Conservation (phyloP, 2,113 vertebrate species). For the Pangasianodon gigas region DNA sequence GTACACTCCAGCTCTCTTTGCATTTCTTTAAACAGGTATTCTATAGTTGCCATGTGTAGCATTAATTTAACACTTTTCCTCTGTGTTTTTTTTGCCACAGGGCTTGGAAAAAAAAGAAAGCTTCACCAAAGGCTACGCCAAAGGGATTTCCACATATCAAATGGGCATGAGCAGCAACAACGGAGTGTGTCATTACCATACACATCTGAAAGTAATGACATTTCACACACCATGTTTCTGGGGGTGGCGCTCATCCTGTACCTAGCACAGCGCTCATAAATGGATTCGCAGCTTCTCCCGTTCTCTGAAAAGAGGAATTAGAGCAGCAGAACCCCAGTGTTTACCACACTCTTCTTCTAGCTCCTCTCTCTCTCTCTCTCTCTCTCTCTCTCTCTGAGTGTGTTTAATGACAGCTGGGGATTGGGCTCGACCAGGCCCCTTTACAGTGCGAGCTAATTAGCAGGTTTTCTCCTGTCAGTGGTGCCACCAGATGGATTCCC, state of each 20-base stretch:
- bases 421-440: slow-evolving; percentile 61
- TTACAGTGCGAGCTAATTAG: slow-evolving; percentile 74
- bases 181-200: slow-evolving; percentile 32
- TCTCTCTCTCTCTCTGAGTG: slow-evolving; percentile 60
- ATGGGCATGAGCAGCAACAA: slow-evolving; percentile 33
- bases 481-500: slow-evolving; percentile 65
- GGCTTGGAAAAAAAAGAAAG: neutral
- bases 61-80: neutral
- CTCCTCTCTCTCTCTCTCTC: slow-evolving; percentile 50
- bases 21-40: neutral
- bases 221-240: slow-evolving; percentile 52
- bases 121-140: slow-evolving; percentile 36
- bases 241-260: slow-evolving; percentile 34
- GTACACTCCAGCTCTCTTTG: neutral
- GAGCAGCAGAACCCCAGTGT: slow-evolving; percentile 56
- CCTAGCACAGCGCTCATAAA: slow-evolving; percentile 32
- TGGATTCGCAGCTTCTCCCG: slow-evolving; percentile 47
- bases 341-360: slow-evolving; percentile 30
- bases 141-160: slow-evolving; percentile 37
- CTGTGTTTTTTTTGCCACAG: neutral
- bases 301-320: slow-evolving; percentile 64
- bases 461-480: slow-evolving; percentile 68
- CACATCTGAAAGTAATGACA: slow-evolving; percentile 29
- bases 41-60: slow-evolving; percentile 1
- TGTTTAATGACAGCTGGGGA: slow-evolving; percentile 72